A percentile compares a stretch with the other conserved stretches of the same genome.
phyloP scores from a whole-genome alignment of 2,797 vertebrate species.

The Anguilla megastoma region DNA sequence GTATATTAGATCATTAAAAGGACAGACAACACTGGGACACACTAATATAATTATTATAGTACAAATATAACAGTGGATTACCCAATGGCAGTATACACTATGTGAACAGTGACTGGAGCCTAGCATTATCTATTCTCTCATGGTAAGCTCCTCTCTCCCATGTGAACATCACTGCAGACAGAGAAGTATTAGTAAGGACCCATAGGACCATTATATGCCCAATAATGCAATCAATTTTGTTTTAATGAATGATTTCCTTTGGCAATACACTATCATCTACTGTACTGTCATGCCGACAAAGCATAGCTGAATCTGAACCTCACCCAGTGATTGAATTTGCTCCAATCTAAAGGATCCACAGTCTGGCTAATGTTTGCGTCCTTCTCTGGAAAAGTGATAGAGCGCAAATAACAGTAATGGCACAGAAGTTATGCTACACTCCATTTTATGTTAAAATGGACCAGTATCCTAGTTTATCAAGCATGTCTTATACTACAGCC shows the following conservation, averaged over 20 bases:
- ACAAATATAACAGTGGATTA: not conserved
- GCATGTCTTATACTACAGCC: slow-evolving; percentile 35
- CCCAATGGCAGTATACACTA: not conserved
- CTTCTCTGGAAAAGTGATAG: slow-evolving; percentile 41
- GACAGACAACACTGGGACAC: no score
- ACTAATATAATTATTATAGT: no score
- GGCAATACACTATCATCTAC: no score
- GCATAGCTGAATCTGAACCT: not conserved
- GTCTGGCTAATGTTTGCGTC: slow-evolving; percentile 48
- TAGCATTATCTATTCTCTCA: not conserved
- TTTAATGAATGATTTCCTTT: no score
- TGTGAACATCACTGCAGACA: not conserved
- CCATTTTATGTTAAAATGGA: slow-evolving; percentile 43
- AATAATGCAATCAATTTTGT: no score
- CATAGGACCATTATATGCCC: no score
- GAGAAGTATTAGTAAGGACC: no score
- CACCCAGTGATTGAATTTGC: not conserved
- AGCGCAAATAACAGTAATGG: slow-evolving; percentile 51
- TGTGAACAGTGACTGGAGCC: not conserved
- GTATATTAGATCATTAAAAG: no score
- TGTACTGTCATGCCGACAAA: no score
- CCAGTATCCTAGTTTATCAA: slow-evolving; percentile 29
- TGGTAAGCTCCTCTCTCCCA: not conserved
- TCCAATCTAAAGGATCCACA: slow-evolving; percentile 23
- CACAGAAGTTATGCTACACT: slow-evolving; percentile 38